Evolutionary conservation across 2,797 vertebrate genomes (phyloP).

Genomic region (Periparus ater): DNA sequence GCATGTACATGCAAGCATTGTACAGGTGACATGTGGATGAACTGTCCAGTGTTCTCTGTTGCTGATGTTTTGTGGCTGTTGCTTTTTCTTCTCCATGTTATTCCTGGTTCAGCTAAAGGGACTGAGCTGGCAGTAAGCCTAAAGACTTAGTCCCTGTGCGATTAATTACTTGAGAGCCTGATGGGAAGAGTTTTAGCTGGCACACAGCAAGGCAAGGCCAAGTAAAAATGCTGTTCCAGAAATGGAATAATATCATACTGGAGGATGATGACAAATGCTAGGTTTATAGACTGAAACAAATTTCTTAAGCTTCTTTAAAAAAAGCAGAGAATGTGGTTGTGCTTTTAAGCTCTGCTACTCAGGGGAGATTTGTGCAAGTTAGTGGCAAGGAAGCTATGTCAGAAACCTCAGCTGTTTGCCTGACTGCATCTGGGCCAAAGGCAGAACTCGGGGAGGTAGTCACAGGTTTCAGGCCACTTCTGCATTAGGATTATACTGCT

Average conservation of each 20-base stretch:
- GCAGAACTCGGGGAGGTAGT: neutral
- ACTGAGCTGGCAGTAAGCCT: neutral
- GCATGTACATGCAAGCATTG: neutral
- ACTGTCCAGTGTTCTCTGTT: neutral
- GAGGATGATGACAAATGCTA: neutral
- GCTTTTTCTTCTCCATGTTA: neutral
- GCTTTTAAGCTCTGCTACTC: neutral
- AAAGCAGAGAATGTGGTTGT: neutral
- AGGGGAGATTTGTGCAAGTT: neutral
- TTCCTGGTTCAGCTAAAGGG: neutral
- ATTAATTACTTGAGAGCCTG: neutral
- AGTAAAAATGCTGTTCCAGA: neutral
- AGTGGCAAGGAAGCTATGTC: neutral
- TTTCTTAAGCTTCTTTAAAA: neutral
- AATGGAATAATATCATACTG: neutral
- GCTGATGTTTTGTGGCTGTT: neutral
- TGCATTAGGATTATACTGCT: neutral
- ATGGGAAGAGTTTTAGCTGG: neutral
- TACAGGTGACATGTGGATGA: rapidly evolving
- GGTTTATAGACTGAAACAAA: neutral
- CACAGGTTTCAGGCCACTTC: neutral
- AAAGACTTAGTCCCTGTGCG: neutral
- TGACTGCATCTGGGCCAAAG: neutral
- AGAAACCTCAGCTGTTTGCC: neutral
- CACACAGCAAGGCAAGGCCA: neutral